Base-by-base conservation (phyloP, 2,113 vertebrate genomes). In the Psettodes erumei region DNA sequence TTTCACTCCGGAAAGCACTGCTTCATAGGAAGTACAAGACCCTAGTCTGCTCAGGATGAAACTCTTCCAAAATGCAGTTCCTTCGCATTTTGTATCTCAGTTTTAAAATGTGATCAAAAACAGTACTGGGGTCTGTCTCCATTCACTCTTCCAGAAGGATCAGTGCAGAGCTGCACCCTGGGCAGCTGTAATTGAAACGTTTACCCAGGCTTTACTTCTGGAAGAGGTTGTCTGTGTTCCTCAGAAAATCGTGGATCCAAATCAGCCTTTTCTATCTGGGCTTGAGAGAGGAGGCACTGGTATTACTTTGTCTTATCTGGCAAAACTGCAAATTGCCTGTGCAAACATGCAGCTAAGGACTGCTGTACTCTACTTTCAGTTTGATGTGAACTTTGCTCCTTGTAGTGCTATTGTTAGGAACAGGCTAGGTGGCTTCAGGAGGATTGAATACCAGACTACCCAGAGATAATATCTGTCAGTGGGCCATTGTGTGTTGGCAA, bases 371-470 rank as follows among this genome's bases (percentile, higher is more conserved):
- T 28, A n/a, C 35, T 18, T 56, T 8, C 12, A 55, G 32, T 30
- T 16, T 6, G 18, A 38, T 25, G 42, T 76, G 83, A 71, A 85
- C 81, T 89, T 87, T 80, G 68, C 21, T 48, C 66, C 35, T 10
- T 43, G 16, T 47, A 27, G 19, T 18, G 12, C 1, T 2, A 12
- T 18, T 5, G 45, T 28, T 37, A 5, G 53, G 42, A 32, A 6
- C 1, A 16, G 38, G 1, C 1, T 13, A 6, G 33, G 6, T 55
- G 27, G 11, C 9, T 8, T 23, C 7, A 12, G 19, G 35, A 70
- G 53, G 27, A n/a, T n/a, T 53, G 23, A 48, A 25, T 3, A 21
- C 1, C 5, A 8, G 6, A 63, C 54, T 16, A 42, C 47, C 12
- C 23, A 27, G 6, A 55, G 8, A 23, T 47, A 3, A 33, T 0